Conservation (phyloP, 2,797 vertebrate genomes). For the Gouania willdenowi region DNA sequence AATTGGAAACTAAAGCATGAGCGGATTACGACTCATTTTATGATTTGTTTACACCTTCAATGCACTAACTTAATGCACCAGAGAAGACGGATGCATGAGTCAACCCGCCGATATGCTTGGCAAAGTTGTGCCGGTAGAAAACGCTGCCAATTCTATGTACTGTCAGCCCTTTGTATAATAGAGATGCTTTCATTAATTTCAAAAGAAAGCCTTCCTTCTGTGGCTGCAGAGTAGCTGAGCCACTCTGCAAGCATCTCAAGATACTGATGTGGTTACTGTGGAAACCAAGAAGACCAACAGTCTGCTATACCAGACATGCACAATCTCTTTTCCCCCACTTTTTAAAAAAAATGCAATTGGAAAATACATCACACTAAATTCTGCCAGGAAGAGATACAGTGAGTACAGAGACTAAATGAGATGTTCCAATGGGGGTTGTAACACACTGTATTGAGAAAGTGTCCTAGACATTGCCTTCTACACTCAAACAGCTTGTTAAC, state of each 20-base stretch:
- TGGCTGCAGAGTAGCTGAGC: slow-evolving; percentile 21
- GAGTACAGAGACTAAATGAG: neutral
- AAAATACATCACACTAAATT: slow-evolving; percentile 9
- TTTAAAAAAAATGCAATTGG: slow-evolving; percentile 19
- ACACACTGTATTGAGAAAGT: neutral
- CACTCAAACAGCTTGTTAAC: slow-evolving; percentile 23
- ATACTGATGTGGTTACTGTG: slow-evolving; percentile 43
- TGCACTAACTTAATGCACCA: slow-evolving; percentile 11
- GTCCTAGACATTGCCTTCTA: too few relatives aligned
- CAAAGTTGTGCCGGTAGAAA: slow-evolving; percentile 7
- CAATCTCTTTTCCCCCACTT: slow-evolving; percentile 16
- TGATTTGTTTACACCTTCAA: slow-evolving; percentile 31
- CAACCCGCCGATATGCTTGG: neutral
- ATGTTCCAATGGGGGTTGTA: neutral
- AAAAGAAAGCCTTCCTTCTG: slow-evolving; percentile 18
- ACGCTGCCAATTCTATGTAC: slow-evolving; percentile 12
- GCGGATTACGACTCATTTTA: slow-evolving; percentile 17
- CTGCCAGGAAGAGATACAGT: slow-evolving; percentile 3
- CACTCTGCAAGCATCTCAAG: slow-evolving; percentile 19
- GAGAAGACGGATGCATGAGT: slow-evolving; percentile 15
- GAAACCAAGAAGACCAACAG: slow-evolving; percentile 39
- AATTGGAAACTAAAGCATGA: slow-evolving; percentile 31
- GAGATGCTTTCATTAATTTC: slow-evolving; percentile 40
- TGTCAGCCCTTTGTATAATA: slow-evolving; percentile 21
- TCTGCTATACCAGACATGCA: slow-evolving; percentile 21